Base-by-base conservation (phyloP, 1,140 invertebrate species). In the Leptinotarsa lineolata region DNA sequence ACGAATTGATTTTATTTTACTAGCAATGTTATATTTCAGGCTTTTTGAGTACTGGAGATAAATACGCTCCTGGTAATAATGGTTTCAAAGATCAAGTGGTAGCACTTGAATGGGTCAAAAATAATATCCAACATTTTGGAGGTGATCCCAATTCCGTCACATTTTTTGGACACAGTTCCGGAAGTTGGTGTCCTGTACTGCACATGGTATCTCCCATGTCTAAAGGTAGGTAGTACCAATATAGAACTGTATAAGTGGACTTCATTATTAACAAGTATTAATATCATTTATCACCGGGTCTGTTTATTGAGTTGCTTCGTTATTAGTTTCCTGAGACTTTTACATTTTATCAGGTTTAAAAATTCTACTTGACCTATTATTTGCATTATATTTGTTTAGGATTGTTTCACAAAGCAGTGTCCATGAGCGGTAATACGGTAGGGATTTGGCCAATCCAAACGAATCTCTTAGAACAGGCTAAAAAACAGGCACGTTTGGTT, bases 51-150 rank as follows among this genome's bases (percentile, higher is more conserved):
- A 91, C 89, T 0, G 91, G 89, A 4, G 90, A 90, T 71, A 83
- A 86, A 15, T 79, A 87, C 48, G 88, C 89, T 1, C 88, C 91
- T 0, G 93, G 92, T 16, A 94, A 94, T 80, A 89, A 89, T 81
- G 93, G 92, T 0, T 83, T 94, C 24, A 91, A 92, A 81, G 93
- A 95, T 84, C 92, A 94, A 84, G 90, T 93, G 4, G 82, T 86
- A 46, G 91, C 91, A 0, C 80, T 95, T 1, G 86, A 88, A 44
- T 95, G 93, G 93, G 85, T 95, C 0, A 87, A 90, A 78, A 80
- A 90, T 24, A 92, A 94, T 77, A 93, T 94, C 46, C 86, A 79
- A 2, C 81, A 86, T 0, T 95, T 95, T 81, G 92, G 93, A 2
- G 94, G 93, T 1, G 91, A 96, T 86, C 88, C 91, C 0, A 85